These are phyloP conservation scores for Erethizon dorsatum DNA, from an alignment of 2,797 vertebrate species.

Conservation along the genomic window DNA sequence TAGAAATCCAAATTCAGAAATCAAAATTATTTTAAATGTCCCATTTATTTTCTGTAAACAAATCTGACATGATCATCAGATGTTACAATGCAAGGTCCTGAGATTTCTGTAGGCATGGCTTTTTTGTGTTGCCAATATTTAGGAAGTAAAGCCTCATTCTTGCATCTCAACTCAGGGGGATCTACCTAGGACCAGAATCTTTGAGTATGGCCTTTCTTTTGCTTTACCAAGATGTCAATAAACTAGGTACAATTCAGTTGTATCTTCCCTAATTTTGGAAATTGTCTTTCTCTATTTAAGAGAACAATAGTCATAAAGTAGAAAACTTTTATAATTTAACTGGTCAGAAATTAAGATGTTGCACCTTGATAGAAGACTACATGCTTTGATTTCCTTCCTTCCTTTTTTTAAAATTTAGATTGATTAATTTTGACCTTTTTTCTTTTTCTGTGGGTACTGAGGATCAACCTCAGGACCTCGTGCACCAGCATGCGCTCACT, in stretches of 20 bases:
- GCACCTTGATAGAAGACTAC: background rate
- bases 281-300: background rate
- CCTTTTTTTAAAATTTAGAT: conserved; percentile 2
- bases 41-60: background rate
- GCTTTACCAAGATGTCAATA: background rate
- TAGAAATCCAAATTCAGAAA: background rate
- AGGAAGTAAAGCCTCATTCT: background rate
- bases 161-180: background rate
- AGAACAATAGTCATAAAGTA: background rate
- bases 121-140: background rate
- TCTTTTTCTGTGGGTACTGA: too few species aligned
- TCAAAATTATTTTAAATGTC: background rate
- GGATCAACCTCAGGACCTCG: too few species aligned
- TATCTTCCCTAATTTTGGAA: conserved; percentile 19
- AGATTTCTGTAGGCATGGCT: background rate
- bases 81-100: too few species aligned
- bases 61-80: background rate
- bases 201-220: background rate
- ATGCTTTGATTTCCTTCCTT: background rate
- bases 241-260: background rate
- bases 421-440: too few species aligned
- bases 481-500: too few species aligned
- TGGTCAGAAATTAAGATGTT: background rate
- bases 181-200: background rate
- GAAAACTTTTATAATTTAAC: background rate